phyloP scores from a whole-genome alignment of 2,797 vertebrate genomes.

The Champsocephalus gunnari region DNA sequence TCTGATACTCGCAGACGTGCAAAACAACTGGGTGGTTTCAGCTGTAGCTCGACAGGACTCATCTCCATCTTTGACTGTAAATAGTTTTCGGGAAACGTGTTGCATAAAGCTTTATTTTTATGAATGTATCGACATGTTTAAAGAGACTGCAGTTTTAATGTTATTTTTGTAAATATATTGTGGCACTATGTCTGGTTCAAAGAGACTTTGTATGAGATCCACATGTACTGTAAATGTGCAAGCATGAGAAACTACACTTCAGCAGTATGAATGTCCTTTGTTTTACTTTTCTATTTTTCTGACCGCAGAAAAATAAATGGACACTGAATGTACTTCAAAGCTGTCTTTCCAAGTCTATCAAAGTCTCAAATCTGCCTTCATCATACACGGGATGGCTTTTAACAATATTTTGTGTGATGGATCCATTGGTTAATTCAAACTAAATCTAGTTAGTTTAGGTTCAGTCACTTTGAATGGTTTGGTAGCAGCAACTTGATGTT shows the following conservation, averaged over 20 bases:
- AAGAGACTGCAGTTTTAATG: conserved; percentile 74
- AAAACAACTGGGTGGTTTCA: conserved; percentile 33
- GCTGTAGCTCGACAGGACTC: conserved; percentile 73
- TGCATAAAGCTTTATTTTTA: conserved; percentile 84
- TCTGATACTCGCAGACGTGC: conserved; percentile 22
- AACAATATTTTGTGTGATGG: neutral
- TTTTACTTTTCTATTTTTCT: conserved; percentile 82
- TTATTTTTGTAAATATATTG: conserved; percentile 84
- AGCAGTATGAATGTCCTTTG: conserved; percentile 80
- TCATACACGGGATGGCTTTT: neutral
- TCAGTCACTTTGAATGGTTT: neutral
- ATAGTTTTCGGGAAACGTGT: conserved; percentile 67
- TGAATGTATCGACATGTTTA: conserved; percentile 69
- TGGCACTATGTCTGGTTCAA: conserved; percentile 68
- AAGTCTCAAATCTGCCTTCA: neutral
- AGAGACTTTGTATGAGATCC: conserved; percentile 74
- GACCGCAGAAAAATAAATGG: conserved; percentile 82
- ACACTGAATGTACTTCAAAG: conserved; percentile 80
- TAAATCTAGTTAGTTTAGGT: neutral
- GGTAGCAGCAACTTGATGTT: neutral
- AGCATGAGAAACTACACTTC: conserved; percentile 83
- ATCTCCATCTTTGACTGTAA: conserved; percentile 77
- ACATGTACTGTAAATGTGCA: conserved; percentile 81
- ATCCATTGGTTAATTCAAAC: neutral
- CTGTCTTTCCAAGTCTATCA: neutral